phyloP scores from a whole-genome alignment of 1,140 invertebrate genomes.

The Patella vulgata region DNA sequence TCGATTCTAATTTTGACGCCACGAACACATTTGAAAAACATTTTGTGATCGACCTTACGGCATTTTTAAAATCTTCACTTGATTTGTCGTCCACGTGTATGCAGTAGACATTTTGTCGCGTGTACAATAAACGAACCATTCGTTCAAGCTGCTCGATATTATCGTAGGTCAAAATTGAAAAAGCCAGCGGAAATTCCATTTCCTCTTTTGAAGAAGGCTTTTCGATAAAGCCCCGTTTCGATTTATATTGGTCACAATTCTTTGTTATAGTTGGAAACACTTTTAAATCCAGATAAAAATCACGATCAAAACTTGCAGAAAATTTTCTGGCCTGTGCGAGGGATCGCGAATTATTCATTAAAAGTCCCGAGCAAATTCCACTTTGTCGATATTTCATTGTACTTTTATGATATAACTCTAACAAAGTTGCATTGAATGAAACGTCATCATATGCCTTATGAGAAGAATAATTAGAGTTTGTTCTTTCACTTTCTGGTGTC shows the following conservation, averaged over 20 bases:
- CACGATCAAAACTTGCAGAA: no score
- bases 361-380: no score
- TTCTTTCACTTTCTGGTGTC: no score
- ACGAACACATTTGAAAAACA: slow-evolving; percentile 50
- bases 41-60: slow-evolving; percentile 22
- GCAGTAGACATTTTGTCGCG: slow-evolving; percentile 54
- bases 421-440: no score
- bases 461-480: no score
- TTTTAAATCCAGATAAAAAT: no score
- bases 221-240: slow-evolving; percentile 4
- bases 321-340: no score
- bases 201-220: slow-evolving; percentile 15
- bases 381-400: no score
- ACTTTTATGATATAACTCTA: no score
- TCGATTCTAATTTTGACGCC: slow-evolving; percentile 15
- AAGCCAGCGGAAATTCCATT: slow-evolving; percentile 36
- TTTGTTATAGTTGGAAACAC: background rate
- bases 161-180: slow-evolving; percentile 36
- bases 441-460: no score
- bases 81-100: slow-evolving; percentile 53
- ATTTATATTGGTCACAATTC: slow-evolving; percentile 11
- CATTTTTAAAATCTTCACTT: slow-evolving; percentile 13
- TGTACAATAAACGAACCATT: slow-evolving; percentile 45
- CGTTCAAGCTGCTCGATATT: slow-evolving; percentile 47
- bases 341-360: no score